phyloP scores from a whole-genome alignment of 1,140 invertebrate genomes.

The Ooceraea biroi region DNA sequence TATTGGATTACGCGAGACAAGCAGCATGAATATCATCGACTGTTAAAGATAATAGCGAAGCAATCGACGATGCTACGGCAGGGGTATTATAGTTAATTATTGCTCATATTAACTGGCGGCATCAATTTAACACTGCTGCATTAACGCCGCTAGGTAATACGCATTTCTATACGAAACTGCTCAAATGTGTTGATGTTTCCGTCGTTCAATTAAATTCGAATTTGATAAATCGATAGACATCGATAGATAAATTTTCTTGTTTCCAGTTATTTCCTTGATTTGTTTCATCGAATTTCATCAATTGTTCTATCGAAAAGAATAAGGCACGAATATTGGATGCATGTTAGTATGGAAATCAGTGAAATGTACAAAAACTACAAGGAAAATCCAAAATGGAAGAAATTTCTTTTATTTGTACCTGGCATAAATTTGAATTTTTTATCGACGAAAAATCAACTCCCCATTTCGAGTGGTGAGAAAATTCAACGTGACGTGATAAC shows the following conservation, averaged over 20 bases:
- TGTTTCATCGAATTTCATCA: no score
- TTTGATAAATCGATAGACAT: neutral
- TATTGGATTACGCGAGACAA: slow-evolving; percentile 9
- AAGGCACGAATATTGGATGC: neutral
- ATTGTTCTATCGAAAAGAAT: slow-evolving; percentile 14
- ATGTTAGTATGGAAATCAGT: slow-evolving; percentile 47
- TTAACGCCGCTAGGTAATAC: neutral
- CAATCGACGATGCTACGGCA: neutral
- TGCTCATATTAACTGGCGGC: slow-evolving; percentile 6
- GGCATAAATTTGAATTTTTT: slow-evolving; percentile 58
- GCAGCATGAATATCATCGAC: slow-evolving; percentile 2
- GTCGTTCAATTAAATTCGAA: slow-evolving; percentile 5
- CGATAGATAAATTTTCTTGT: slow-evolving; percentile 31
- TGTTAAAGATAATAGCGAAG: slow-evolving; percentile 30
- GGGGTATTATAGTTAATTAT: slow-evolving; percentile 23
- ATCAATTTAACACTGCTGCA: slow-evolving; percentile 23
- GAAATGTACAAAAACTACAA: slow-evolving; percentile 13
- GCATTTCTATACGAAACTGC: neutral
- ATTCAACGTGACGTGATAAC: slow-evolving; percentile 30
- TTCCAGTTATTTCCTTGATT: neutral
- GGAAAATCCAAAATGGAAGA: slow-evolving; percentile 21
- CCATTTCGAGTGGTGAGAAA: slow-evolving; percentile 18
- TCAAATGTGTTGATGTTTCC: neutral
- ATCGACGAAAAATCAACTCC: slow-evolving; percentile 42
- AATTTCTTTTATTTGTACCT: slow-evolving; percentile 29